These are phyloP conservation scores for Apostichopus japonicus DNA, from an alignment of 35 echinoderm and acorn worm species.

Conservation along the genomic window DNA sequence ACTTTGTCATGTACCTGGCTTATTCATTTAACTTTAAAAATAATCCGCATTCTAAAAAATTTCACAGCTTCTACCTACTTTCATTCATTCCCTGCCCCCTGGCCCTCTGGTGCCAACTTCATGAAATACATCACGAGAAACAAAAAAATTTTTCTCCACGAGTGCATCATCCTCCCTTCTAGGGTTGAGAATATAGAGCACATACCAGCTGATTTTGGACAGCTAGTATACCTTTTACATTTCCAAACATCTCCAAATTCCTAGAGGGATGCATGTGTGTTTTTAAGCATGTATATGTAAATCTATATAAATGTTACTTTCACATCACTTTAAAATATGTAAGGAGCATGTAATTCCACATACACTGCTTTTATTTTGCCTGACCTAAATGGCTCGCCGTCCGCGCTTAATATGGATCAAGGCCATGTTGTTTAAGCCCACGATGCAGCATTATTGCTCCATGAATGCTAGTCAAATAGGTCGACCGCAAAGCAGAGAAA, in stretches of 20 bases:
- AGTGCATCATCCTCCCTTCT: no score
- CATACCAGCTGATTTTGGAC: no score
- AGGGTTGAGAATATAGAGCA: no score
- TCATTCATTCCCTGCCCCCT: no score
- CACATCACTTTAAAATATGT: background rate
- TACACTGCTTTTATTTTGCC: conserved; percentile 38
- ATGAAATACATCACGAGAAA: no score
- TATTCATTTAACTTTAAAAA: no score
- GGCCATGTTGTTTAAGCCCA: background rate
- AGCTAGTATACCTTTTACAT: no score
- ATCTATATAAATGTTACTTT: background rate
- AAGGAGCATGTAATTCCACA: background rate
- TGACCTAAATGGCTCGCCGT: conserved; percentile 36
- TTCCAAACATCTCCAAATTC: background rate
- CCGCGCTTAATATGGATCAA: conserved; percentile 41
- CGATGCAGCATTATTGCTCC: conserved; percentile 31
- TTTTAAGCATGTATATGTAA: background rate
- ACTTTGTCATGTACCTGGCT: no score
- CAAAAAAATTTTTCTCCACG: no score
- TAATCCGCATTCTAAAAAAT: no score
- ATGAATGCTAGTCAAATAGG: conserved; percentile 49
- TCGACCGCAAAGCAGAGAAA: conserved; percentile 56
- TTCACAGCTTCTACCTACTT: no score
- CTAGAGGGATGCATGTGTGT: background rate
- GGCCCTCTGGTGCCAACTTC: no score